Evolutionary conservation across 1,140 invertebrate species (phyloP).

Genomic region (Nasonia longicornis): DNA sequence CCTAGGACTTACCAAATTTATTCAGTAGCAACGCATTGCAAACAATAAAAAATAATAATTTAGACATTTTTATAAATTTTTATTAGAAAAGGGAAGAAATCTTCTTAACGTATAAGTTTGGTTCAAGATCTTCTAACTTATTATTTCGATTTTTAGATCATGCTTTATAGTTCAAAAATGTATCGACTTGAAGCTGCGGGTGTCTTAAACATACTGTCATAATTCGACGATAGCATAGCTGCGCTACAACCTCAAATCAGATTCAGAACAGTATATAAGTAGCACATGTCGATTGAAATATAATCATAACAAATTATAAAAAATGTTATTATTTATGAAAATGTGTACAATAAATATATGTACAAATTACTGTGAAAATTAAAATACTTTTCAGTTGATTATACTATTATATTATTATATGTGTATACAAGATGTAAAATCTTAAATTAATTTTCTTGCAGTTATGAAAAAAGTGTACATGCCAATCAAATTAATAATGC

Average conservation of each 20-base stretch:
- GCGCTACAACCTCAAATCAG: neutral
- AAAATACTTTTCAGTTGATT: neutral
- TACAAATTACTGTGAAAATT: neutral
- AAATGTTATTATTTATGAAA: neutral
- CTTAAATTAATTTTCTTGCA: neutral
- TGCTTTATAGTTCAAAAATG: neutral
- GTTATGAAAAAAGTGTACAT: neutral
- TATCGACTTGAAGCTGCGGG: neutral
- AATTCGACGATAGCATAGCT: neutral
- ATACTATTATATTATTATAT: neutral
- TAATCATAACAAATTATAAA: neutral
- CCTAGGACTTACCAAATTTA: slow-evolving; percentile 13
- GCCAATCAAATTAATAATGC: neutral
- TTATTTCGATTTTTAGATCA: neutral
- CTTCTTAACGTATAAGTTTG: neutral
- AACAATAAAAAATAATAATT: slow-evolving; percentile 10
- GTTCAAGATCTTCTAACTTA: neutral
- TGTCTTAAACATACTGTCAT: neutral
- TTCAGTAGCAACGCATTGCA: slow-evolving; percentile 13
- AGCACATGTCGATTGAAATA: neutral
- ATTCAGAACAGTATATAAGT: neutral
- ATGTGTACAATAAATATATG: neutral
- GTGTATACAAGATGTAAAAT: no score
- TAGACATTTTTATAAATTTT: slow-evolving; percentile 12
- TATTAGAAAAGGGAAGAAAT: neutral